phyloP scores from a whole-genome alignment of 2,113 vertebrate species.

The Pseudonaja textilis region DNA sequence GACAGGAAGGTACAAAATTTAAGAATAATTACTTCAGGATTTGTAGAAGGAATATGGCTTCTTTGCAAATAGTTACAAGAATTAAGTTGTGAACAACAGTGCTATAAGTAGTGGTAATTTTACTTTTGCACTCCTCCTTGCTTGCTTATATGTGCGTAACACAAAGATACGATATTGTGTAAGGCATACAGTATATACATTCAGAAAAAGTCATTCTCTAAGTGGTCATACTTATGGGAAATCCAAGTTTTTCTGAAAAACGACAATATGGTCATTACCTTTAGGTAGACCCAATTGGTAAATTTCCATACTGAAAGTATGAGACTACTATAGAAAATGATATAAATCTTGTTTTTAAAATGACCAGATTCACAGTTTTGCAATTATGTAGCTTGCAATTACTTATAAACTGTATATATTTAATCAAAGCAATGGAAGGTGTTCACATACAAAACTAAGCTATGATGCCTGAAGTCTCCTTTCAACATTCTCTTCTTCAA shows the following conservation, averaged over 20 bases:
- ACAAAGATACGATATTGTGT: rapidly evolving
- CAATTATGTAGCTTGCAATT: neutral
- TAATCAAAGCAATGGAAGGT: neutral
- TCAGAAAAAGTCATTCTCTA: neutral
- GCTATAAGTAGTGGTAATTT: slow-evolving; percentile 38
- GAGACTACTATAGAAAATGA: neutral
- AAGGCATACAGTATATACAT: neutral
- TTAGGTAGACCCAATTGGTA: neutral
- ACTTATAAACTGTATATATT: neutral
- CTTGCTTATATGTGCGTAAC: neutral
- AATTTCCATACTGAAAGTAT: neutral
- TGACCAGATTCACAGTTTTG: neutral
- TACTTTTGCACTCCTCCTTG: neutral
- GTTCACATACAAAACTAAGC: neutral
- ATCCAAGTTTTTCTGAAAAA: neutral
- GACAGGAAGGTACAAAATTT: slow-evolving; percentile 54
- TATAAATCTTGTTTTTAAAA: neutral
- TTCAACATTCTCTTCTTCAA: neutral
- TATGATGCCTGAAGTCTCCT: neutral
- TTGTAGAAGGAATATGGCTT: slow-evolving; percentile 54
- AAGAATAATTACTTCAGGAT: slow-evolving; percentile 66
- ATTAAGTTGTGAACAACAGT: slow-evolving; percentile 48
- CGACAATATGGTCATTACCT: neutral
- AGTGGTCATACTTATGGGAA: neutral
- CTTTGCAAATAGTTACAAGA: slow-evolving; percentile 45